These are phyloP conservation scores for Tragelaphus imberbis DNA, from an alignment of 2,113 vertebrate species.

Conservation along the genomic window DNA sequence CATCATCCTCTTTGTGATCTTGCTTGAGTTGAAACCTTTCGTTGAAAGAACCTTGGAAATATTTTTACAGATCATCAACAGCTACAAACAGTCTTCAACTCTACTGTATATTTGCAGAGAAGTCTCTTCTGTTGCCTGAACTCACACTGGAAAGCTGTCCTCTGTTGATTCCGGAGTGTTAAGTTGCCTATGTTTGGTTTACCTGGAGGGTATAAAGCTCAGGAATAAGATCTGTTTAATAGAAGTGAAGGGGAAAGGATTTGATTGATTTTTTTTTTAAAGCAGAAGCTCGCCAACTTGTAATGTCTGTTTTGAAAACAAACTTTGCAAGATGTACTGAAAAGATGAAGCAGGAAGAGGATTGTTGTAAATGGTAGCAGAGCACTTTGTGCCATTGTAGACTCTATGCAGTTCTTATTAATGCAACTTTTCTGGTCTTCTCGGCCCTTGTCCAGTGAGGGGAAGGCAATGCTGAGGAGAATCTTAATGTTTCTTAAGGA, in stretches of 20 bases:
- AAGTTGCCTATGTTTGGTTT: background rate
- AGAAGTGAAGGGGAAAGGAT: background rate
- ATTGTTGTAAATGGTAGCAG: background rate
- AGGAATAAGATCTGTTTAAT: conserved; percentile 3
- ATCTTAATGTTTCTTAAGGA: background rate
- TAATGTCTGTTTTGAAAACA: conserved; percentile 17
- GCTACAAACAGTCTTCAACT: background rate
- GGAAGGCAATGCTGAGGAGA: background rate
- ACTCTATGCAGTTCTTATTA: background rate
- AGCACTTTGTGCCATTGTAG: background rate
- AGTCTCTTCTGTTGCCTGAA: background rate
- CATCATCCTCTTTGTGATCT: background rate
- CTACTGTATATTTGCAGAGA: background rate
- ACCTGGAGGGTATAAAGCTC: conserved; percentile 13
- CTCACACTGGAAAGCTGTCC: background rate
- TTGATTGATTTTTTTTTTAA: conserved; percentile 17
- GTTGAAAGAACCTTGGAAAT: background rate
- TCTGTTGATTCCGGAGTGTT: background rate
- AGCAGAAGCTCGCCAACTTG: background rate
- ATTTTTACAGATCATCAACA: background rate
- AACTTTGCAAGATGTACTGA: background rate
- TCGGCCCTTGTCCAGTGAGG: background rate
- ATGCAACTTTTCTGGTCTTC: background rate
- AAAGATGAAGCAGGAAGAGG: background rate
- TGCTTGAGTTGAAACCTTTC: conserved; percentile 22